phyloP scores from a whole-genome alignment of 2,113 vertebrate genomes.

The Chaetodon trifascialis region DNA sequence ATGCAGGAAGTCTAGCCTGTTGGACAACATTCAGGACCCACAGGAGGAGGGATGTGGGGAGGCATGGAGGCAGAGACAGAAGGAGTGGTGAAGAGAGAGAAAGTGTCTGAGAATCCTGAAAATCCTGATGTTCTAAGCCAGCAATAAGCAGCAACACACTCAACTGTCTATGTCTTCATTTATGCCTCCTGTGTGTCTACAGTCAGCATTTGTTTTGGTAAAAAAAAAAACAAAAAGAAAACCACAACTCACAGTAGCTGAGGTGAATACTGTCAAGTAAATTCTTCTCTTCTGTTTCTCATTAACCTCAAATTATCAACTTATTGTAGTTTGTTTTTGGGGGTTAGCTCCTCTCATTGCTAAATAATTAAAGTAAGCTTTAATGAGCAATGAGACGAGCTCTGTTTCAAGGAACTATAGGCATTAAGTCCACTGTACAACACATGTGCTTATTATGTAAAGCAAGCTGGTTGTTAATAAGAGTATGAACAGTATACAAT shows the following conservation, averaged over 20 bases:
- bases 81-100: conserved; percentile 21
- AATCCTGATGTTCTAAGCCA: conserved; percentile 11
- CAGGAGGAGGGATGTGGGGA: conserved; percentile 28
- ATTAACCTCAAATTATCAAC: background rate
- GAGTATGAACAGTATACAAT: background rate
- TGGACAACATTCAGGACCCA: conserved; percentile 70
- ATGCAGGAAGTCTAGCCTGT: conserved; percentile 61
- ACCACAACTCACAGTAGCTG: background rate
- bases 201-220: background rate
- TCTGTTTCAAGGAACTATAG: background rate
- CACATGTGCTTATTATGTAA: conserved; percentile 6
- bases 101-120: conserved; percentile 13
- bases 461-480: rapidly evolving
- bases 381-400: background rate
- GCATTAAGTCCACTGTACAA: background rate
- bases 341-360: background rate
- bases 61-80: conserved; percentile 22
- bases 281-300: background rate
- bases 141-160: background rate
- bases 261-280: background rate
- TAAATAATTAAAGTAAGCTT: background rate
- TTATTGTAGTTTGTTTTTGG: background rate
- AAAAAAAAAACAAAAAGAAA: background rate
- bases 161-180: background rate
- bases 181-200: background rate